A percentile compares a stretch with the other conserved stretches of the same genome.
phyloP scores from a whole-genome alignment of 1,140 invertebrate genomes.

The Drosophila trapezifrons region DNA sequence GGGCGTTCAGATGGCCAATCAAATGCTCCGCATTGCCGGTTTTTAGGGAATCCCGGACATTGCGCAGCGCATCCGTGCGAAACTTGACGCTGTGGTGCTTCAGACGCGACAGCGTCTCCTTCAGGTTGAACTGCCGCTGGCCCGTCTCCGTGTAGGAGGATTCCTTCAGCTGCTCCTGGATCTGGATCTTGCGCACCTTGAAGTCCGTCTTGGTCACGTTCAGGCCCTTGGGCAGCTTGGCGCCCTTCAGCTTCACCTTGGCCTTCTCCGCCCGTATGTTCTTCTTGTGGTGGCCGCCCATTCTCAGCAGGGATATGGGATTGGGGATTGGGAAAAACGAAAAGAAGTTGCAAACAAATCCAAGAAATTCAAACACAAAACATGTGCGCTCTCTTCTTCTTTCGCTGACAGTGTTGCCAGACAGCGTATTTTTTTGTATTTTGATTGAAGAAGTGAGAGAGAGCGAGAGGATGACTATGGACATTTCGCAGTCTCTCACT shows the following conservation, averaged over 20 bases:
- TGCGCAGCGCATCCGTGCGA: constrained; percentile 88
- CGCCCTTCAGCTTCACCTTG: constrained; percentile 90
- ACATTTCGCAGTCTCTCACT: too few species aligned
- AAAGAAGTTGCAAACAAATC: not conserved
- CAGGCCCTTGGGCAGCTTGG: constrained; percentile 90
- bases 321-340: not conserved
- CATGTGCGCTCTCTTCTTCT: constrained; percentile 5
- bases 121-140: constrained; percentile 90
- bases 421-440: not conserved
- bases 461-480: too few species aligned
- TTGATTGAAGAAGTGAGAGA: too few species aligned
- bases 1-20: constrained; percentile 87
- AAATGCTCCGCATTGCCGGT: constrained; percentile 83
- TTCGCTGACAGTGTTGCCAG: not conserved
- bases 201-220: constrained; percentile 95
- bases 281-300: constrained; percentile 87
- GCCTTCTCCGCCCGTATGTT: constrained; percentile 90
- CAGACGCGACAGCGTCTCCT: constrained; percentile 90
- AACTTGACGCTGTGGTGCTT: constrained; percentile 91
- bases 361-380: not conserved
- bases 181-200: constrained; percentile 93
- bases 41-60: constrained; percentile 89
- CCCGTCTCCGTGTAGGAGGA: constrained; percentile 86
- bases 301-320: constrained; percentile 6
- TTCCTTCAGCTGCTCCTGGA: constrained; percentile 90